Evolutionary conservation across 2,888 invertebrate genomes (phyloP).

Genomic region (Siphonodentalium dalli): DNA sequence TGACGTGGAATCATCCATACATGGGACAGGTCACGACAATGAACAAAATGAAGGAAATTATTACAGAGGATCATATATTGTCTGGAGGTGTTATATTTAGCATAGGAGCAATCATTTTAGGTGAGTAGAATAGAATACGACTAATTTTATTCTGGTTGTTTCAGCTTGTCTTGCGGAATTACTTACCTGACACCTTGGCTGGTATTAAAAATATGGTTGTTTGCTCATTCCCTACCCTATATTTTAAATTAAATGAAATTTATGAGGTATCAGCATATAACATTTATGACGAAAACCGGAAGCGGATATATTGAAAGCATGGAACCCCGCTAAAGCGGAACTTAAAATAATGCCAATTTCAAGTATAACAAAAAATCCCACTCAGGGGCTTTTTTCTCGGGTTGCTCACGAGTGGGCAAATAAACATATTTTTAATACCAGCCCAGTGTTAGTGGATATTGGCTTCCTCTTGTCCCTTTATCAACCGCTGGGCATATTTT

Average conservation of each 20-base stretch:
- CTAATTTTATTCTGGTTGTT: neutral
- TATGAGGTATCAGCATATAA: no score
- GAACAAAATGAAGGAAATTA: conserved; percentile 48
- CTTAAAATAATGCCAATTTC: no score
- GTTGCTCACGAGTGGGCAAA: neutral
- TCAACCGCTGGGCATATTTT: neutral
- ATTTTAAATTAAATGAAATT: no score
- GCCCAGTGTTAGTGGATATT: neutral
- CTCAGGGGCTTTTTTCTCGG: neutral
- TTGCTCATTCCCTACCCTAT: no score
- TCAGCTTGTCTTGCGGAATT: neutral
- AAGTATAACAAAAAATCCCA: no score
- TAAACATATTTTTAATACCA: no score
- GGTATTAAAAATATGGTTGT: neutral
- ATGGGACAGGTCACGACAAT: conserved; percentile 52
- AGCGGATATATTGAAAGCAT: no score
- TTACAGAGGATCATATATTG: conserved; percentile 64
- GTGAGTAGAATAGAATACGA: conserved; percentile 60
- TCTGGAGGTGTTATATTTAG: conserved; percentile 68
- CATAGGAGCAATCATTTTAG: conserved; percentile 65
- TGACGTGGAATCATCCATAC: conserved; percentile 63
- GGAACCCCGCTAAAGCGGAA: no score
- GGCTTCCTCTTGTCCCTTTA: neutral
- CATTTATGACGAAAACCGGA: no score
- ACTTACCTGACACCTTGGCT: neutral